These are phyloP conservation scores for Allobates femoralis DNA, from an alignment of 2,797 vertebrate genomes.

Conservation along the genomic window DNA sequence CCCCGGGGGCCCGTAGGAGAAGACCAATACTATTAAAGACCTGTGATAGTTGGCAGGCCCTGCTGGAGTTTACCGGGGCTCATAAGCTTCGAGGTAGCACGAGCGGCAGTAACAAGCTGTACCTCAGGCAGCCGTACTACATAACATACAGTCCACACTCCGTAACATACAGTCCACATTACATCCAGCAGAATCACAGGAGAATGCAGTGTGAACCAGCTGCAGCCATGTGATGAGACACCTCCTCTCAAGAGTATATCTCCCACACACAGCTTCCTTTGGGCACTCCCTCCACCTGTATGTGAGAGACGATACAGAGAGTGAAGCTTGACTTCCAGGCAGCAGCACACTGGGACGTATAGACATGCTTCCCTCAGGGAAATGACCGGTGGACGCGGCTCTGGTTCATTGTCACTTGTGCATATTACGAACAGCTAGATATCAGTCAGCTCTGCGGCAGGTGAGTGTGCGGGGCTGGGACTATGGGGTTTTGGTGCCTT, in stretches of 20 bases:
- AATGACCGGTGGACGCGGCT: background rate
- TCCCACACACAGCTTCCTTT: background rate
- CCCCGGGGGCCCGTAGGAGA: no score
- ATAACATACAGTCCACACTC: background rate
- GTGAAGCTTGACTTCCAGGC: no score
- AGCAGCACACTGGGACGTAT: background rate
- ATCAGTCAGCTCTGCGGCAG: no score
- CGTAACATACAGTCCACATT: background rate
- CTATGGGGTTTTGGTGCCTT: background rate
- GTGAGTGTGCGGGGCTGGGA: background rate
- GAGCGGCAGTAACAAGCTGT: background rate
- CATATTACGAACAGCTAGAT: background rate
- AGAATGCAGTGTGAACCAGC: background rate
- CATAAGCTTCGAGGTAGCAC: no score
- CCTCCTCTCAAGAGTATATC: constrained; percentile 2
- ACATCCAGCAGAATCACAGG: background rate
- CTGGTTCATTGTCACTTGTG: background rate
- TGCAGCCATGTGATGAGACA: background rate
- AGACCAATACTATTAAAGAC: no score
- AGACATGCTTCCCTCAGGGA: background rate
- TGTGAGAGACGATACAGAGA: background rate
- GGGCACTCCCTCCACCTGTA: constrained; percentile 28
- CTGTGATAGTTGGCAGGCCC: no score
- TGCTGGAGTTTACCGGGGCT: no score
- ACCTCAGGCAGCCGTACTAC: background rate